These are phyloP conservation scores for Tachina lurida DNA, from an alignment of 2,888 invertebrate genomes.

Conservation along the genomic window DNA sequence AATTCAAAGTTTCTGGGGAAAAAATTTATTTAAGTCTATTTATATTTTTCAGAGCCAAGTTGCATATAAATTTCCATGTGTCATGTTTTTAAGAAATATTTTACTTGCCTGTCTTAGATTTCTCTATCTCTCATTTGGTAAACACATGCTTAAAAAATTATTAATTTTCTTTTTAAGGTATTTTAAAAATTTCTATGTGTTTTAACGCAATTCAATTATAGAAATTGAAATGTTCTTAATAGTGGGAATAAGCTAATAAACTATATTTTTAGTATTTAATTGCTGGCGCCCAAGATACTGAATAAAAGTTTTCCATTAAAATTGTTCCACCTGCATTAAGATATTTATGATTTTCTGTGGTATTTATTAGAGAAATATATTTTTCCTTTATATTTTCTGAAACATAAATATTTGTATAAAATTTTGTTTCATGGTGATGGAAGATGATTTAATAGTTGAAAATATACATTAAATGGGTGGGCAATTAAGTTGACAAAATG, in stretches of 20 bases:
- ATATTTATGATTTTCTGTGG: slow-evolving; percentile 56
- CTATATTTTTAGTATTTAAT: slow-evolving; percentile 45
- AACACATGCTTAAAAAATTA: slow-evolving; percentile 9
- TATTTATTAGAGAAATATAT: slow-evolving; percentile 19
- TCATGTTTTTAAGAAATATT: slow-evolving; percentile 58
- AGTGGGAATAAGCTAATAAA: neutral
- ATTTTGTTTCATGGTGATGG: slow-evolving; percentile 10
- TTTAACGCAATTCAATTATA: neutral
- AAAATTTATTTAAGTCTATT: slow-evolving; percentile 29
- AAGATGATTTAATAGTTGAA: slow-evolving; percentile 59
- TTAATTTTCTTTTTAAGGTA: slow-evolving; percentile 10
- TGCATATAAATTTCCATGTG: slow-evolving; percentile 41
- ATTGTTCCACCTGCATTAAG: slow-evolving; percentile 60
- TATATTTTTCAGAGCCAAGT: slow-evolving; percentile 17
- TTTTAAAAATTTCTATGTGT: slow-evolving; percentile 21
- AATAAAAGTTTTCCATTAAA: slow-evolving; percentile 34
- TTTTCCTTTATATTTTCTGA: neutral
- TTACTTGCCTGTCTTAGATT: neutral
- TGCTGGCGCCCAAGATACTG: slow-evolving; percentile 60
- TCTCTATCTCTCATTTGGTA: neutral
- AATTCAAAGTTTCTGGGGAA: too few species aligned
- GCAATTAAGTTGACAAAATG: slow-evolving; percentile 38
- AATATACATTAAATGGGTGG: slow-evolving; percentile 57
- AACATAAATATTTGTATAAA: neutral
- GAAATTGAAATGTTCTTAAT: neutral